These are phyloP conservation scores for Paragorgia papillata DNA, from an alignment of 92 coral and sea anemone species.

Conservation along the genomic window DNA sequence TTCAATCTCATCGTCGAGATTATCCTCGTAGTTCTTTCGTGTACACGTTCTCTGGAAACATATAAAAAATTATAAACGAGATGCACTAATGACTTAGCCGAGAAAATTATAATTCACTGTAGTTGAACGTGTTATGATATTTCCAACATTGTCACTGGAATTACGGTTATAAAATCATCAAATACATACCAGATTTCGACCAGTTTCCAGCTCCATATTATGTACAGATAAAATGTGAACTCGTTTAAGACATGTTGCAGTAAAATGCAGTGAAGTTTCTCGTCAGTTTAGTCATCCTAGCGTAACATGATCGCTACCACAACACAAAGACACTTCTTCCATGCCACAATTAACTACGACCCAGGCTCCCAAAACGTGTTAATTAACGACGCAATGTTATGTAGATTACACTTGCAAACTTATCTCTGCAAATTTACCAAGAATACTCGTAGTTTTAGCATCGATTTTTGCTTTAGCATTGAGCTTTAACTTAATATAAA, in stretches of 20 bases:
- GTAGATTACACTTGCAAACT: not conserved
- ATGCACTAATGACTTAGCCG: conserved; percentile 20
- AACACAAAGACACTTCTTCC: conserved; percentile 27
- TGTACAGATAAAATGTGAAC: not conserved
- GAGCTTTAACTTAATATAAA: no score
- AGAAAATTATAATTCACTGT: conserved; percentile 7
- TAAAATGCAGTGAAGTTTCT: not conserved
- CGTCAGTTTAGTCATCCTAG: not conserved
- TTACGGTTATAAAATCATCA: not conserved
- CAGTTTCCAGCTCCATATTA: conserved; percentile 24
- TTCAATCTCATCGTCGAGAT: conserved; percentile 91
- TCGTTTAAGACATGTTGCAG: conserved; percentile 8
- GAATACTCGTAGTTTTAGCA: no score
- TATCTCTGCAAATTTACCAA: no score
- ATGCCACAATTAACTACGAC: conserved; percentile 10
- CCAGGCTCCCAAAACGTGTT: conserved; percentile 19
- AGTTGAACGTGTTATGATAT: not conserved
- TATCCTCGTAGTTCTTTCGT: conserved; percentile 90
- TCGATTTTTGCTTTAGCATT: no score
- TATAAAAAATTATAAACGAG: conserved; percentile 38
- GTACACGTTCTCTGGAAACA: conserved; percentile 84
- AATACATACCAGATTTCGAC: conserved; percentile 25
- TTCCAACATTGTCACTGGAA: not conserved
- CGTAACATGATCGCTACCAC: conserved; percentile 37
- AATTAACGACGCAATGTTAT: not conserved